Evolutionary conservation across 2,113 vertebrate genomes (phyloP), one percentile per base, ranked within the genome.

Genomic region (Melanocharis versteri): DNA sequence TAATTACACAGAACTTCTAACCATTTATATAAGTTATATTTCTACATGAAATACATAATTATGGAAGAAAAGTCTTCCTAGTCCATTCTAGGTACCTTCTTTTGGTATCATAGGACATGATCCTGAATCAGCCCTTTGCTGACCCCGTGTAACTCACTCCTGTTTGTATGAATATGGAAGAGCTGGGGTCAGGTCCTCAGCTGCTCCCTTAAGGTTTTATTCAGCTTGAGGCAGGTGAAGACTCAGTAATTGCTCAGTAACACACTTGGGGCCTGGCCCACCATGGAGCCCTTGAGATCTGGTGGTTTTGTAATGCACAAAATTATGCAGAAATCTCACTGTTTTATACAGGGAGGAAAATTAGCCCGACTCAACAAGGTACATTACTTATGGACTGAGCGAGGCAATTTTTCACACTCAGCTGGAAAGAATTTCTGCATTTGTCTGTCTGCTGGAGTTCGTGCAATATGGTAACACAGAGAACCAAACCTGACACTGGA

Each of bases 121-220:
- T 50, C 77, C 83, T 57, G 30, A 83, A 86, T 70, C 85, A 95
- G 83, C 86, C 95, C 72, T 94, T 75, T 90, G 91, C 76, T 93
- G 95, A 92, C 76, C 93, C 60, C 31, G 51, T 60, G 16, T 26
- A 68, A 84, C 69, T 87, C 76, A 18, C 51, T 77, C 39, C 42
- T 81, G 47, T 20, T 90, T 64, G 73, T 68, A 92, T 96, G 92
- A 95, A 95, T 97, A 96, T 94, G 94, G 86, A 97, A 93, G 56
- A 92, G 80, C 47, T 89, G 76, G 72, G 96, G 95, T 95, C 93
- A 95, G 94, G 80, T 81, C 72, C 80, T 92, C 86, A 83, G 91
- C 89, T 93, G 81, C 83, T 94, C 80, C 56, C 81, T 90, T 80
- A 51, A 93, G 83, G 80, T 93, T 96, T 96, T 92, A 69, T 83